Conservation (phyloP, 2,797 vertebrate genomes). For the Microhierax caerulescens region DNA sequence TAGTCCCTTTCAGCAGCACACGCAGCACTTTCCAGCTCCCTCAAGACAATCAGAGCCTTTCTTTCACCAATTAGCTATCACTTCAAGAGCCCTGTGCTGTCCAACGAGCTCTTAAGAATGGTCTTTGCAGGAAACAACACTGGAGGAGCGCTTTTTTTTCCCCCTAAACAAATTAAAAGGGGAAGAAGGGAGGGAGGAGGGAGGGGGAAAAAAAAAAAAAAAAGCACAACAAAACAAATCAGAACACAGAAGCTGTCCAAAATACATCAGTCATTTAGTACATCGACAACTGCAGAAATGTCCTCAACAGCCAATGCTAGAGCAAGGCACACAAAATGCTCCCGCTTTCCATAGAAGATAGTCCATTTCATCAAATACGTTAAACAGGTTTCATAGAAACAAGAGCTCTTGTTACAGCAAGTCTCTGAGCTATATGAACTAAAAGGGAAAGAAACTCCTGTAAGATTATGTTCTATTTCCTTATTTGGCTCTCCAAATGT, state of each 20-base stretch:
- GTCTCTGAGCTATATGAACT: neutral
- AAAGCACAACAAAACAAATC: conserved; percentile 41
- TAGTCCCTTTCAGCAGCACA: conserved; percentile 87
- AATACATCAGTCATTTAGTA: conserved; percentile 38
- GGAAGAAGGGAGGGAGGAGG: neutral
- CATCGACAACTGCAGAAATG: conserved; percentile 12
- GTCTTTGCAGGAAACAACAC: conserved; percentile 73
- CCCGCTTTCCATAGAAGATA: conserved; percentile 26
- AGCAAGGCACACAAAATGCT: neutral
- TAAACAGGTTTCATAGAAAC: conserved; percentile 42
- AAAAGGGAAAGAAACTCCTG: conserved; percentile 16
- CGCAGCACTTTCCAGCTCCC: conserved; percentile 80
- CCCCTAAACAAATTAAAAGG: conserved; percentile 64
- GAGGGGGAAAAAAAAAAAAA: neutral
- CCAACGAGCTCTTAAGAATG: conserved; percentile 74
- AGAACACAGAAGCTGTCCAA: conserved; percentile 56
- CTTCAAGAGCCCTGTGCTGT: conserved; percentile 84
- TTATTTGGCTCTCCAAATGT: conserved; percentile 43
- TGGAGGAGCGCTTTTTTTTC: conserved; percentile 16
- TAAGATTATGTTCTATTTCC: conserved; percentile 36
- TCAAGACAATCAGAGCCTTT: conserved; percentile 89
- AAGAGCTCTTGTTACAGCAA: conserved; percentile 11
- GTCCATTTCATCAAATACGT: conserved; percentile 16
- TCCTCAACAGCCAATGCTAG: conserved; percentile 13
- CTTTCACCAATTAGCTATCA: conserved; percentile 86